Percentiles rank a stretch among this genome's conserved stretches.
Conservation (phyloP, 1,140 invertebrate species). For the Listronotus oregonensis region DNA sequence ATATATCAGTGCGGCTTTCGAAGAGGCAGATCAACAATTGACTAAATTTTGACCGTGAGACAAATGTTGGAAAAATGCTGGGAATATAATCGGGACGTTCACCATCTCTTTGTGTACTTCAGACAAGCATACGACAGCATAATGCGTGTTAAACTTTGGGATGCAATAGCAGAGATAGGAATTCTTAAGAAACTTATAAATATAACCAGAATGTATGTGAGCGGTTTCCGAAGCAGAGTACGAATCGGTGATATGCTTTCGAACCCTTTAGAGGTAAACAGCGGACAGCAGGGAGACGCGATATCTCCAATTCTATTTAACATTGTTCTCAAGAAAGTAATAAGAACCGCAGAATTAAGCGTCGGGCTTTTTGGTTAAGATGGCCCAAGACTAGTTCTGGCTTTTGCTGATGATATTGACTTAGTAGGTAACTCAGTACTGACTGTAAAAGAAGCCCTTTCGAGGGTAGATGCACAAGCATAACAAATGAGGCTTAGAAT, state of each 20-base stretch:
- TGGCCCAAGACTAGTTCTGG: constrained; percentile 8
- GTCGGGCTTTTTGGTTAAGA: background rate
- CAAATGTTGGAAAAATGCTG: constrained; percentile 1
- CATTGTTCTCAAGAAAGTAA: no score
- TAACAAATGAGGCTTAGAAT: no score
- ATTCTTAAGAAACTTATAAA: no score
- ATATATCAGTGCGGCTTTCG: background rate
- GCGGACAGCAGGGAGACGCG: no score
- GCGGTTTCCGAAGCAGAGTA: no score
- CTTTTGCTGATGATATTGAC: constrained; percentile 23
- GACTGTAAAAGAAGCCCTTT: background rate
- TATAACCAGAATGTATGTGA: no score
- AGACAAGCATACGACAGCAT: constrained; percentile 11
- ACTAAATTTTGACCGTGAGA: no score
- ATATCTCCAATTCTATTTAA: no score
- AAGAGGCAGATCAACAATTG: background rate
- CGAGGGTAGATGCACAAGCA: background rate
- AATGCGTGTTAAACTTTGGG: background rate
- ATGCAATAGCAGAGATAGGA: no score
- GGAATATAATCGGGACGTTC: background rate
- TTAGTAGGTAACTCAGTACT: constrained; percentile 5
- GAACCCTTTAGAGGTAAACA: no score
- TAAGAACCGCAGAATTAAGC: background rate
- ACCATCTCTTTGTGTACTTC: constrained; percentile 4
- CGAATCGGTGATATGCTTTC: no score